Evolutionary conservation across 2,113 vertebrate genomes (phyloP).

Genomic region (Microtus montanus): DNA sequence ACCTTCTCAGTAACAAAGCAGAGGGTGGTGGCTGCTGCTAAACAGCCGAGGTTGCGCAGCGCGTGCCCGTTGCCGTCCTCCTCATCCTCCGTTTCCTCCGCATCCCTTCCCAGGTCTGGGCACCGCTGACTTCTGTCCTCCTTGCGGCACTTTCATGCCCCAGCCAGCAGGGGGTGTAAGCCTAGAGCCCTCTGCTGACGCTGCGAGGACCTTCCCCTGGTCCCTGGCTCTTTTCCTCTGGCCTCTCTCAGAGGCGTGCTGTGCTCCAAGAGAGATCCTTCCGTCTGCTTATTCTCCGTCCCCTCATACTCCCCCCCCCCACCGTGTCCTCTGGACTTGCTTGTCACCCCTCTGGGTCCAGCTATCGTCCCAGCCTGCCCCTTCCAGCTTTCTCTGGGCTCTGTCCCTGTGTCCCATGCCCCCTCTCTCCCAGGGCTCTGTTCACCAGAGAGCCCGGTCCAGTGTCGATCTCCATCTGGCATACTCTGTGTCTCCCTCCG

Average conservation of each 20-base stretch:
- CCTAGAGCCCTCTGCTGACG: not conserved
- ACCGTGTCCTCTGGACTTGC: not conserved
- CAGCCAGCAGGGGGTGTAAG: conserved; percentile 39
- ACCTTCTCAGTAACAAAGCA: conserved; percentile 64
- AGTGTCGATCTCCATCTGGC: conserved; percentile 66
- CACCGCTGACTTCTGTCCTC: not conserved
- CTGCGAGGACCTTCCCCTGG: rapidly evolving
- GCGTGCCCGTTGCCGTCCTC: not conserved
- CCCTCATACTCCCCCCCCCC: not conserved
- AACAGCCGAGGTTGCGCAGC: not conserved
- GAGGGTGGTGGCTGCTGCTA: not conserved
- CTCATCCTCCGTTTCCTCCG: not conserved
- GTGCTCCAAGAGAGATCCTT: not conserved
- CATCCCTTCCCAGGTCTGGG: not conserved
- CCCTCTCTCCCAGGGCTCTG: not conserved
- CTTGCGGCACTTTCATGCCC: not conserved
- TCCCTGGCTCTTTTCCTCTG: not conserved
- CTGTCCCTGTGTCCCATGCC: not conserved
- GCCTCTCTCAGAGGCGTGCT: not conserved
- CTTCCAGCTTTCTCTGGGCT: not conserved
- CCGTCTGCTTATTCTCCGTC: not conserved
- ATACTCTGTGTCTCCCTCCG: conserved; percentile 76
- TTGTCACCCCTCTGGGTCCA: not conserved
- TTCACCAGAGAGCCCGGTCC: not conserved
- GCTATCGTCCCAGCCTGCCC: not conserved